These are phyloP conservation scores for Phrynocephalus forsythii DNA, from an alignment of 2,797 vertebrate genomes.

Conservation along the genomic window DNA sequence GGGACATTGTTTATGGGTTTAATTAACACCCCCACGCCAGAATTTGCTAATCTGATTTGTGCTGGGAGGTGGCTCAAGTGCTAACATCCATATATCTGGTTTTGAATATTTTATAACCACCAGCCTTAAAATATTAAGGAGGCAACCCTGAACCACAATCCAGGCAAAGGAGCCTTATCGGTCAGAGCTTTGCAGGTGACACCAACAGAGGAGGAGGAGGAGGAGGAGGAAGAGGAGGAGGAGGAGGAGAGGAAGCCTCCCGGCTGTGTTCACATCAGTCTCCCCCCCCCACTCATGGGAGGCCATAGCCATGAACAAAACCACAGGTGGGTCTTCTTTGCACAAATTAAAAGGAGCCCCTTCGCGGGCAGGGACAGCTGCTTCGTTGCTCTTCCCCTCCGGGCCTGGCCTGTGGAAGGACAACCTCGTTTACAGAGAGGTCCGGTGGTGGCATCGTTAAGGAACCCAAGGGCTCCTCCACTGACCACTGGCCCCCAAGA, in stretches of 20 bases:
- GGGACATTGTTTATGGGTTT: constrained; percentile 81
- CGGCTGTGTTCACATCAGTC: neutral
- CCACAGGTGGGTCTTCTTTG: neutral
- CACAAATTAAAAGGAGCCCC: constrained; percentile 21
- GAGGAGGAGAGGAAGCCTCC: neutral
- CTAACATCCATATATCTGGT: constrained; percentile 78
- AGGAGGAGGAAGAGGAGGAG: neutral
- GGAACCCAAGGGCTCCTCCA: too few species aligned
- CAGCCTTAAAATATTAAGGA: constrained; percentile 80
- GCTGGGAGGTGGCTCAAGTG: constrained; percentile 70
- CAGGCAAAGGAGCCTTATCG: constrained; percentile 46
- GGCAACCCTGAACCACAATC: constrained; percentile 67
- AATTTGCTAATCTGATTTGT: constrained; percentile 72
- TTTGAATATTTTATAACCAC: constrained; percentile 82
- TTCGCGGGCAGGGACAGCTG: constrained; percentile 9
- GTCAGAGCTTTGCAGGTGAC: constrained; percentile 44
- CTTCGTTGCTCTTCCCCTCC: constrained; percentile 28
- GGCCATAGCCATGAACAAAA: constrained; percentile 46
- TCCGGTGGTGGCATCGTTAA: too few species aligned
- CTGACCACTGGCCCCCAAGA: too few species aligned
- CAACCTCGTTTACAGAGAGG: neutral
- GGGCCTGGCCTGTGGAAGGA: neutral
- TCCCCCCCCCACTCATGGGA: constrained; percentile 32
- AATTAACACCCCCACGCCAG: constrained; percentile 78
- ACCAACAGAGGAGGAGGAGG: neutral